Evolutionary conservation across 2,797 vertebrate genomes (phyloP), one percentile per base, ranked within the genome.

Genomic region (Diglossa cyanea): DNA sequence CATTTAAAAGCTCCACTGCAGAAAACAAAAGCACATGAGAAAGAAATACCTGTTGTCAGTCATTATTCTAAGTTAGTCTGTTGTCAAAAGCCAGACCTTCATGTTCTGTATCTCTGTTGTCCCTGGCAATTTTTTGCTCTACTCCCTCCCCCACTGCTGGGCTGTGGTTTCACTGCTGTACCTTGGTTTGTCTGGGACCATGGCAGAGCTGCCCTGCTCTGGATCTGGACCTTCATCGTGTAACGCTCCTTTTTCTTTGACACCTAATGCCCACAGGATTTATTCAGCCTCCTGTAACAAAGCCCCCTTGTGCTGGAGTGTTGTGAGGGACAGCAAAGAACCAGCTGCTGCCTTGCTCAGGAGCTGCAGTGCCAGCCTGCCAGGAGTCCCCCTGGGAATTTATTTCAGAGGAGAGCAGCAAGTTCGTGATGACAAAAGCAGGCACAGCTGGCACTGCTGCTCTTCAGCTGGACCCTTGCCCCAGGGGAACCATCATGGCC

Each of bases 221-320:
- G 7, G 11, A 2, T 39, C 71, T 58, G 57, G 25, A 54, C 26
- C 44, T 75, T 11, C 35, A 47, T 55, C 19, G 0, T 25, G n/a
- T 66, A 57, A 68, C 62, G 71, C 75, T 67, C 31, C 63, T 66
- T 74, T 31, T 58, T 31, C 77, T 62, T n/a, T 10, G 62, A 6
- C 48, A 11, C 17, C 65, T 18, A 5, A 10, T 15, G 78, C 63
- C 54, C 54, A 30, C 93, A 73, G 98, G 97, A 98, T 98, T 98
- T 98, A 98, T 98, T 98, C 97, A 98, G 96, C 97, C 94, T 91
- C 94, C 92, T 74, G 95, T 95, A 97, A 98, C 98, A 98, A 97
- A 66, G 60, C 89, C 70, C 55, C 88, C n/a, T 96, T 95, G 95
- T 97, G 71, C 79, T 40, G 33, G 44, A 79, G 79, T 60, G 96